These are phyloP conservation scores for Oscheius myriophilus DNA, from an alignment of 2,888 invertebrate species.

Conservation along the genomic window DNA sequence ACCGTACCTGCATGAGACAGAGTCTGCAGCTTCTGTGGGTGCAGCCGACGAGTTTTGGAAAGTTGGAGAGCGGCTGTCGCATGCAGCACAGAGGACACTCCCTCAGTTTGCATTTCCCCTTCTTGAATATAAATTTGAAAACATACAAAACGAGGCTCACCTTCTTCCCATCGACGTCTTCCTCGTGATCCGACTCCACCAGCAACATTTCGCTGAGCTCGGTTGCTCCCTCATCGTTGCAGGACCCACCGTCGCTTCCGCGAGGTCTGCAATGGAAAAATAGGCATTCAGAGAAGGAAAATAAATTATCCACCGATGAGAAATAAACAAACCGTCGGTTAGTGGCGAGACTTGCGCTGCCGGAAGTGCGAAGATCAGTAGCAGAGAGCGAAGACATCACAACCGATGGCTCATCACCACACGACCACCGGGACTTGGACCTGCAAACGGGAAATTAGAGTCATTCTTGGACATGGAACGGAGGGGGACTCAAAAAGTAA, in stretches of 20 bases:
- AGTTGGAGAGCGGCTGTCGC: constrained; percentile 52
- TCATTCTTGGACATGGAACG: too few relatives aligned
- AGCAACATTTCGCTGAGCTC: constrained; percentile 15
- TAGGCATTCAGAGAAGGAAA: not conserved
- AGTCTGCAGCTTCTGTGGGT: constrained; percentile 61
- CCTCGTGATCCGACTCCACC: constrained; percentile 2
- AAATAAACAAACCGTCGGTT: constrained; percentile 18
- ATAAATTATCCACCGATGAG: too few relatives aligned
- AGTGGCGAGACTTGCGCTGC: not conserved
- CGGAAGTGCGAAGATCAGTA: constrained; percentile 44
- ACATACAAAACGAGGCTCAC: not conserved
- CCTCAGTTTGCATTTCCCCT: constrained; percentile 39
- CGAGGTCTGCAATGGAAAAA: constrained; percentile 38
- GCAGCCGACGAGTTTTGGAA: constrained; percentile 64
- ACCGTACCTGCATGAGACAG: constrained; percentile 60
- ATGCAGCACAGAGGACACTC: constrained; percentile 68
- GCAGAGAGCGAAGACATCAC: constrained; percentile 53
- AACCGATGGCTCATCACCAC: constrained; percentile 36
- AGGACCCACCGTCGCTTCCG: constrained; percentile 46
- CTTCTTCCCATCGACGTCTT: constrained; percentile 18
- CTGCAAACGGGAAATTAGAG: constrained; percentile 21
- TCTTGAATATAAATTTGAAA: constrained; percentile 15
- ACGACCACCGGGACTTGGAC: constrained; percentile 53
- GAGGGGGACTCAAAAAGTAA: too few relatives aligned
- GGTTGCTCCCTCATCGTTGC: constrained; percentile 19